These are phyloP conservation scores for Timandra comae DNA, from an alignment of 2,888 invertebrate genomes.

Conservation along the genomic window DNA sequence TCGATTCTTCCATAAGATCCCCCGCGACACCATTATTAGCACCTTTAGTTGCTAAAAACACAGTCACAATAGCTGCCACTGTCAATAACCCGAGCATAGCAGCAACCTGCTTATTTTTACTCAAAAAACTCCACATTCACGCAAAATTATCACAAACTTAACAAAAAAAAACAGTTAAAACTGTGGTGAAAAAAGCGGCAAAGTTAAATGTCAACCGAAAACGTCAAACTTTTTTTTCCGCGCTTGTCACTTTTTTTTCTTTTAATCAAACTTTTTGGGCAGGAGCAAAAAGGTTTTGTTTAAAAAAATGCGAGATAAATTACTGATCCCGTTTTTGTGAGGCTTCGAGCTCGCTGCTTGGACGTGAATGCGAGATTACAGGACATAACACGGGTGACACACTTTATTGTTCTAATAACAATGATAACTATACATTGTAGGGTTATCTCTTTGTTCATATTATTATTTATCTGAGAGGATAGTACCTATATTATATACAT, in stretches of 20 bases:
- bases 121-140: slow-evolving; percentile 68
- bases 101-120: slow-evolving; percentile 58
- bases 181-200: slow-evolving; percentile 3
- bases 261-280: too few species aligned
- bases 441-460: slow-evolving; percentile 45
- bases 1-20: slow-evolving; percentile 39
- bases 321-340: slow-evolving; percentile 2
- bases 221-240: background rate
- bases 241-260: background rate
- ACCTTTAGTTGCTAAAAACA: slow-evolving; percentile 50
- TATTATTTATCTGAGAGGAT: slow-evolving; percentile 3
- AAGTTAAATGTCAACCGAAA: background rate
- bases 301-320: background rate
- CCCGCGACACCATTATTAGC: slow-evolving; percentile 29
- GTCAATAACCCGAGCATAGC: slow-evolving; percentile 61
- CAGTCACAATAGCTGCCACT: slow-evolving; percentile 50
- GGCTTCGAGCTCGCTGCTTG: slow-evolving; percentile 27
- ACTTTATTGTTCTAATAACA: slow-evolving; percentile 63
- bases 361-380: slow-evolving; percentile 50
- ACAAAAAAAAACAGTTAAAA: slow-evolving; percentile 1
- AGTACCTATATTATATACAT: too few species aligned
- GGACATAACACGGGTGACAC: slow-evolving; percentile 54
- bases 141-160: slow-evolving; percentile 7
- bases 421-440: slow-evolving; percentile 50
- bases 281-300: slow-evolving; percentile 3